Base-by-base conservation (phyloP, 2,888 invertebrate species). In the Chirona hameri region DNA sequence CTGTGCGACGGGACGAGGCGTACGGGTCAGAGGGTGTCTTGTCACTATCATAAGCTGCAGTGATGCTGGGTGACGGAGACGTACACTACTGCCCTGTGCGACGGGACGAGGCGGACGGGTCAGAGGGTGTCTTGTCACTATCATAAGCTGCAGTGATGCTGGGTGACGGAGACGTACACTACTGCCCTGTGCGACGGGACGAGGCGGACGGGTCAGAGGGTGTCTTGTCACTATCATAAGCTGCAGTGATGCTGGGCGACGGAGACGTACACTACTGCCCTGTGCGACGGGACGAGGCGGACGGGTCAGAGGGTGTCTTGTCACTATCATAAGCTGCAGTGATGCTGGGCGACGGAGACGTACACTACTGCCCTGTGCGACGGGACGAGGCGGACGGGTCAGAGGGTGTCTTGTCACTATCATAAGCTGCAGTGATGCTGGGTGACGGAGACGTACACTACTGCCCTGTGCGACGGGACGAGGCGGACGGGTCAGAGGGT, bases 31-130 rank as follows among this genome's bases (percentile, higher is more conserved):
- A 27, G 69, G 27, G n/a, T 79, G 48, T 2, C 39, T 7, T 39
- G 39, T 39, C 39, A 7, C 39, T 39, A 7, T 2, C 39, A 7
- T 39, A 39, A 39, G 39, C 39, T 39, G 39, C 39, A 39, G 39
- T 39, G 4, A 39, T 7, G 39, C 4, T 39, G 39, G 39, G 39
- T 39, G n/a, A n/a, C n/a, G n/a, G n/a, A n/a, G n/a, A n/a, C n/a
- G n/a, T n/a, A n/a, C n/a, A n/a, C n/a, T n/a, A n/a, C n/a, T n/a
- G 18, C 84, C 86, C 85, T 85, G 82, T 46, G 69, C 39, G 39
- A 39, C 82, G 81, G 31, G 27, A 24, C 4, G 24, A 27, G 69
- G 9, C 69, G 69, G 9, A 39, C 39, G 4, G 24, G 69, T 69
- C 29, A 69, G 69, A 27, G 69, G 27, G n/a, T 79, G 48, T 2